phyloP scores from a whole-genome alignment of 2,113 vertebrate species.

The Syngnathus typhle region DNA sequence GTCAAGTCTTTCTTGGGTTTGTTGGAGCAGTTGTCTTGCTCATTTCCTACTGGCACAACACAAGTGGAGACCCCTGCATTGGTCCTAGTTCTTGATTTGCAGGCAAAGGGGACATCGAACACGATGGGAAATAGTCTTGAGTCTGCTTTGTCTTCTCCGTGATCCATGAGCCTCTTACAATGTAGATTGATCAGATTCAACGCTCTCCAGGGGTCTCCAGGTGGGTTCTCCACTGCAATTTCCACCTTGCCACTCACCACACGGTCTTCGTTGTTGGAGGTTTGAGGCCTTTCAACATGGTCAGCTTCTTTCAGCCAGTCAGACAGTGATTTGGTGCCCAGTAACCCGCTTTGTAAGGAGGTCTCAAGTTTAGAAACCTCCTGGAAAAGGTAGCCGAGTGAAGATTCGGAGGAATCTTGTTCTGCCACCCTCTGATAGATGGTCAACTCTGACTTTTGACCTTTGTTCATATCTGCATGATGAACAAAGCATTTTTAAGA shows the following conservation, averaged over 20 bases:
- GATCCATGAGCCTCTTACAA: conserved; percentile 61
- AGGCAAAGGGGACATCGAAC: background rate
- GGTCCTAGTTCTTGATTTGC: background rate
- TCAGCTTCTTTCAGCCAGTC: conserved; percentile 10
- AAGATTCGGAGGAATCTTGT: conserved; percentile 45
- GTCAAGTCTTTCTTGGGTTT: conserved; percentile 9
- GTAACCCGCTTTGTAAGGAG: conserved; percentile 29
- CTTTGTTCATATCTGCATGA: conserved; percentile 56
- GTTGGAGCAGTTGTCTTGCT: background rate
- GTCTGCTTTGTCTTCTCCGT: conserved; percentile 8
- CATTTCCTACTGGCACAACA: background rate
- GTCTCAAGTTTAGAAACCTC: conserved; percentile 68
- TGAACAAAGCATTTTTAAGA: conserved; percentile 6
- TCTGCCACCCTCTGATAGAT: conserved; percentile 31
- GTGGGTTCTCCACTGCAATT: conserved; percentile 14
- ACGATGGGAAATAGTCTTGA: background rate
- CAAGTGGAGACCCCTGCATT: conserved; percentile 3
- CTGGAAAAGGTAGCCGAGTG: conserved; percentile 68
- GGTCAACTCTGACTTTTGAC: conserved; percentile 20
- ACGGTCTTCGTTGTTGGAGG: conserved; percentile 6
- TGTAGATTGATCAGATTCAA: conserved; percentile 74
- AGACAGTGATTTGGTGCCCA: conserved; percentile 15
- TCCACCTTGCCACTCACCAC: background rate
- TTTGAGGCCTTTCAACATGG: background rate
- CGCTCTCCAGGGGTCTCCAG: conserved; percentile 56